These are phyloP conservation scores for Autographa gamma DNA, from an alignment of 2,888 invertebrate species.

Conservation along the genomic window DNA sequence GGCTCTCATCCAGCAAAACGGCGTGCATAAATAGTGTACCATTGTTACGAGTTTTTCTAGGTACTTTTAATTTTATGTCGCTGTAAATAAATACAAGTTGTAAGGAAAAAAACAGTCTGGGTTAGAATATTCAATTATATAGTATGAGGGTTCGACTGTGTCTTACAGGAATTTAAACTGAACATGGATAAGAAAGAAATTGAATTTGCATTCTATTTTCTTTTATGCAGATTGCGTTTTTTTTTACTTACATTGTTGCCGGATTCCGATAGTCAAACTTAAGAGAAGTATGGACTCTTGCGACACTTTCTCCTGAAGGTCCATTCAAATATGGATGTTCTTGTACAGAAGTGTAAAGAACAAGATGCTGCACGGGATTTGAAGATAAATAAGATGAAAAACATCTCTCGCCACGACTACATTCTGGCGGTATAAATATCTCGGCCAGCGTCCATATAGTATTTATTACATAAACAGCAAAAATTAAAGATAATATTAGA, in stretches of 20 bases:
- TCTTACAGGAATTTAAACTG: too few species aligned
- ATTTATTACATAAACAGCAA: slow-evolving; percentile 91
- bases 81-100: slow-evolving; percentile 82
- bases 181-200: too few species aligned
- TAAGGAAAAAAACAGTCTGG: too few species aligned
- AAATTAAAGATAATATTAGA: slow-evolving; percentile 90
- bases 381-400: slow-evolving; percentile 91
- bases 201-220: neutral
- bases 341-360: slow-evolving; percentile 91
- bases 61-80: slow-evolving; percentile 91
- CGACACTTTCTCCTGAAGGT: slow-evolving; percentile 75
- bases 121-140: neutral
- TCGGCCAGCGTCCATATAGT: slow-evolving; percentile 93
- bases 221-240: neutral
- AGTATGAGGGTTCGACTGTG: too few species aligned
- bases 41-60: slow-evolving; percentile 93
- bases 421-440: slow-evolving; percentile 92
- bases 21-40: slow-evolving; percentile 95
- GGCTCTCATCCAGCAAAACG: slow-evolving; percentile 88
- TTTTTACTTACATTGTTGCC: slow-evolving; percentile 74
- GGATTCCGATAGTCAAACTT: slow-evolving; percentile 91
- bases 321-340: slow-evolving; percentile 89
- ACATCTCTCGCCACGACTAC: slow-evolving; percentile 90
- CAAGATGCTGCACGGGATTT: slow-evolving; percentile 91
- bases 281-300: slow-evolving; percentile 89